Conservation (phyloP, 2,113 vertebrate genomes). For the Furnarius figulus region DNA sequence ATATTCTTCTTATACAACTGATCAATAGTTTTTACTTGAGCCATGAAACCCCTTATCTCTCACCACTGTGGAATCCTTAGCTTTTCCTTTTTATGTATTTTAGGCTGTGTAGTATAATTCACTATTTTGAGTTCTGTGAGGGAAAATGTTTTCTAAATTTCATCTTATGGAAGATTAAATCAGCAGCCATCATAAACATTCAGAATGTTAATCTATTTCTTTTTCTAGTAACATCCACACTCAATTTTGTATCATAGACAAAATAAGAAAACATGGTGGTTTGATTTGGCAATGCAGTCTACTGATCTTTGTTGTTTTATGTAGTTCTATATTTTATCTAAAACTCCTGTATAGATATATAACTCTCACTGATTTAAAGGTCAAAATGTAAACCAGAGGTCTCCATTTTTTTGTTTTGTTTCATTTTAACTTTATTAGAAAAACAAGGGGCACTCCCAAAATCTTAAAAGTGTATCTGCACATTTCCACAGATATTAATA, state of each 20-base stretch:
- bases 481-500: neutral
- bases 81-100: neutral
- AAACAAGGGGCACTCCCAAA: neutral
- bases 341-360: neutral
- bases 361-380: no score
- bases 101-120: neutral
- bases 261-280: neutral
- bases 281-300: neutral
- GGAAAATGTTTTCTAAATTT: neutral
- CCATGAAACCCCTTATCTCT: neutral
- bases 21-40: neutral
- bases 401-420: neutral
- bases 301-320: neutral
- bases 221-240: neutral
- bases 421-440: neutral
- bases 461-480: neutral
- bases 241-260: neutral
- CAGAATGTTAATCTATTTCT: neutral
- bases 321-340: neutral
- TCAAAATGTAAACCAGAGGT: neutral
- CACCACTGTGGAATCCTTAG: neutral
- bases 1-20: neutral
- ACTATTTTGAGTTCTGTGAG: neutral
- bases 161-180: neutral
- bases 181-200: neutral